Conservation (phyloP, 2,797 vertebrate species). For the Selene dorsalis region DNA sequence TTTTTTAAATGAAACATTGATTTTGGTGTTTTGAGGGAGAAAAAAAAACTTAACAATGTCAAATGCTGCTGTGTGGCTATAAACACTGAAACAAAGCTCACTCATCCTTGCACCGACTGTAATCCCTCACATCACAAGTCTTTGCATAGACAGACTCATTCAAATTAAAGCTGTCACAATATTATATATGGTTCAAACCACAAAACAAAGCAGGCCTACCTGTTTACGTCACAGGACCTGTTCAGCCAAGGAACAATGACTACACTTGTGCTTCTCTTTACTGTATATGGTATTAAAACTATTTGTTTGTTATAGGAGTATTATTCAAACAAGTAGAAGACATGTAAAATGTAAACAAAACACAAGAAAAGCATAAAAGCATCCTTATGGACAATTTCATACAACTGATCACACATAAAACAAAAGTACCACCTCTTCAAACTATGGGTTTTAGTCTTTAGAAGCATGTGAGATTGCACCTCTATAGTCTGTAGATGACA, state of each 20-base stretch:
- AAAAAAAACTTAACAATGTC: not conserved
- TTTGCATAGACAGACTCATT: not conserved
- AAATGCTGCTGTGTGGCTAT: not conserved
- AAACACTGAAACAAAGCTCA: not conserved
- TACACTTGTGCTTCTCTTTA: not conserved
- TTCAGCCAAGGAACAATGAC: constrained; percentile 15
- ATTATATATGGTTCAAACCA: constrained; percentile 20
- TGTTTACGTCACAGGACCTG: constrained; percentile 25
- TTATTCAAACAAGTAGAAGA: not conserved
- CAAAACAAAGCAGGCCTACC: constrained; percentile 23
- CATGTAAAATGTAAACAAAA: too few relatives aligned
- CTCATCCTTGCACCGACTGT: not conserved
- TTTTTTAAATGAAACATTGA: too few relatives aligned
- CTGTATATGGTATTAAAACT: not conserved
- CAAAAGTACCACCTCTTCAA: too few relatives aligned
- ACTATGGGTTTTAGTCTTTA: too few relatives aligned
- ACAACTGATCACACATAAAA: too few relatives aligned
- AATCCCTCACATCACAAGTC: not conserved
- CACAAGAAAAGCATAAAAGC: too few relatives aligned
- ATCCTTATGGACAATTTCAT: too few relatives aligned
- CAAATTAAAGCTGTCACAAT: constrained; percentile 10
- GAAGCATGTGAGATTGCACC: too few relatives aligned
- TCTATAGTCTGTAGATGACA: not conserved
- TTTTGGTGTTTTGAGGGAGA: not conserved
- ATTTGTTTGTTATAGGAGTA: not conserved